Conservation (phyloP, 2,888 invertebrate species). For the Cryptocheilus praepositus region DNA sequence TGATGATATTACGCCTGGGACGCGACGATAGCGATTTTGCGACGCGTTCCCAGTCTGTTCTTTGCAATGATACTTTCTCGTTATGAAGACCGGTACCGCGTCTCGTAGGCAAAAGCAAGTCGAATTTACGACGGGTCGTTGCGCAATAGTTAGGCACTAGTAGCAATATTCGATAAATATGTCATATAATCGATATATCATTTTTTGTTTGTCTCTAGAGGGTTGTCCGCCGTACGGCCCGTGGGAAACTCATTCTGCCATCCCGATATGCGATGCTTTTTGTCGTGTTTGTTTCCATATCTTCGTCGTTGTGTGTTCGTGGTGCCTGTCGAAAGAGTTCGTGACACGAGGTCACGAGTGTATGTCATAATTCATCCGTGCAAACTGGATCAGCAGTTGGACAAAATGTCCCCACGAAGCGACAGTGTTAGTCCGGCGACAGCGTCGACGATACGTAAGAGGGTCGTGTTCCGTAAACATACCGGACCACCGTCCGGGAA, state of each 20-base stretch:
- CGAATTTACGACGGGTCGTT: constrained; percentile 55
- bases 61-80: not conserved
- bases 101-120: constrained; percentile 42
- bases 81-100: constrained; percentile 45
- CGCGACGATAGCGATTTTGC: constrained; percentile 25
- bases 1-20: not conserved
- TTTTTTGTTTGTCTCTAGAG: constrained; percentile 13
- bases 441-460: too few relatives aligned
- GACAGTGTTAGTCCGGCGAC: too few relatives aligned
- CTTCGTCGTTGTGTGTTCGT: constrained; percentile 33
- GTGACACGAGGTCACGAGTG: not conserved
- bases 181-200: constrained; percentile 17
- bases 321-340: constrained; percentile 33
- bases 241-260: constrained; percentile 47
- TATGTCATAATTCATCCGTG: not conserved
- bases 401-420: too few relatives aligned
- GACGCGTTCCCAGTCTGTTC: not conserved
- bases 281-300: constrained; percentile 33
- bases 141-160: constrained; percentile 4
- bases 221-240: constrained; percentile 35
- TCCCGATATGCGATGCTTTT: constrained; percentile 29
- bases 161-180: too few relatives aligned
- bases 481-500: too few relatives aligned
- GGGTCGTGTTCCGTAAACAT: too few relatives aligned
- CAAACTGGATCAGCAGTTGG: not conserved